Conservation (phyloP, 2,888 invertebrate species). For the Torymus texanus region DNA sequence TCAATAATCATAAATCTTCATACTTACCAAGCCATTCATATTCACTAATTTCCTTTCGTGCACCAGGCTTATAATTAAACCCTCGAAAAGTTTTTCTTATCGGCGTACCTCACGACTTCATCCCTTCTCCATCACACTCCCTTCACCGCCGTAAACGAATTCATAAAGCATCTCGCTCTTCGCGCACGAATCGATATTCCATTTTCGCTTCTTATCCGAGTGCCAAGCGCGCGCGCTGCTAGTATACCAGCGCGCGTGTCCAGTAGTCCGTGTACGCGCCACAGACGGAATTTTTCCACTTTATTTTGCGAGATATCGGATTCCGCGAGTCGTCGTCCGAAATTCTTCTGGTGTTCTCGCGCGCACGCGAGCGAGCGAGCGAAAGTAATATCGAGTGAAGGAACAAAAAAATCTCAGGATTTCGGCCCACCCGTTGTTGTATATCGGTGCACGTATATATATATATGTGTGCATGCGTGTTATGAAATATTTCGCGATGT, state of each 20-base stretch:
- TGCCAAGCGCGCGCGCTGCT: too few relatives aligned
- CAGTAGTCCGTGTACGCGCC: too few relatives aligned
- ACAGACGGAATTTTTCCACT: constrained; percentile 66
- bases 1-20: constrained; percentile 6
- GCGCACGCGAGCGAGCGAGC: not conserved
- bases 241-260: too few relatives aligned
- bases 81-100: constrained; percentile 16
- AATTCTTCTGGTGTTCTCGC: constrained; percentile 19
- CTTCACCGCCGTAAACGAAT: not conserved
- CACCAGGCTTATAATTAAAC: constrained; percentile 34
- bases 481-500: constrained; percentile 22
- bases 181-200: constrained; percentile 39
- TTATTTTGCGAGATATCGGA: constrained; percentile 70
- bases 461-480: not conserved
- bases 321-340: constrained; percentile 58
- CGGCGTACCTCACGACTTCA: not conserved
- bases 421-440: too few relatives aligned
- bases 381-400: not conserved
- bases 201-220: constrained; percentile 25
- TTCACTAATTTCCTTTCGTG: constrained; percentile 2
- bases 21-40: not conserved
- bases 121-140: not conserved
- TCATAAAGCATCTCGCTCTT: constrained; percentile 26
- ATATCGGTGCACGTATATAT: not conserved
- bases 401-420: too few relatives aligned